These are phyloP conservation scores for Chionis minor DNA, from an alignment of 2,113 vertebrate genomes.

Conservation along the genomic window DNA sequence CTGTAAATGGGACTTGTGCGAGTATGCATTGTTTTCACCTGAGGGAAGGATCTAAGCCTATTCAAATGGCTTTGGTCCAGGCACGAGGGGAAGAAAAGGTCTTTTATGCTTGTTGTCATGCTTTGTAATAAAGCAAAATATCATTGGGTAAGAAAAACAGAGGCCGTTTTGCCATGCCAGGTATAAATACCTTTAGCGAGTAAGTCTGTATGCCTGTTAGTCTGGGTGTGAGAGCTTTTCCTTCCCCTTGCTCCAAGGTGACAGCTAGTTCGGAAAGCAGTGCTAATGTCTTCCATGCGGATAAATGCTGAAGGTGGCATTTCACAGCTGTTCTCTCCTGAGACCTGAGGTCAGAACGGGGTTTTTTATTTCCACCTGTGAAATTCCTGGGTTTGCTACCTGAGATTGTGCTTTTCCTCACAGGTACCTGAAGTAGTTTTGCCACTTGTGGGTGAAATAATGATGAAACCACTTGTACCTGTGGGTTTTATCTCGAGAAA, in stretches of 20 bases:
- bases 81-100: not conserved
- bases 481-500: not conserved
- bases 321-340: slow-evolving; percentile 30
- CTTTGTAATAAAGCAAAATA: not conserved
- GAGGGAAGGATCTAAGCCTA: not conserved
- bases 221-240: not conserved
- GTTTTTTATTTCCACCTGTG: slow-evolving; percentile 5
- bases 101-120: not conserved
- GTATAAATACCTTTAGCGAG: not conserved
- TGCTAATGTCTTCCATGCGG: not conserved
- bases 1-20: rapidly evolving
- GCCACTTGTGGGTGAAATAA: not conserved
- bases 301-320: not conserved
- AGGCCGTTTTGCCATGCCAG: not conserved
- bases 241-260: not conserved
- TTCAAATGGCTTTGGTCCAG: not conserved
- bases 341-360: not conserved
- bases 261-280: not conserved
- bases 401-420: not conserved
- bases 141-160: not conserved
- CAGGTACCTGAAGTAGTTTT: not conserved
- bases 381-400: not conserved
- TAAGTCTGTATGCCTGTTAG: not conserved
- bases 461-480: not conserved
- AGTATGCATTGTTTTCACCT: not conserved